Evolutionary conservation across 2,797 vertebrate species (phyloP).

Genomic region (Neoniphon sammara): DNA sequence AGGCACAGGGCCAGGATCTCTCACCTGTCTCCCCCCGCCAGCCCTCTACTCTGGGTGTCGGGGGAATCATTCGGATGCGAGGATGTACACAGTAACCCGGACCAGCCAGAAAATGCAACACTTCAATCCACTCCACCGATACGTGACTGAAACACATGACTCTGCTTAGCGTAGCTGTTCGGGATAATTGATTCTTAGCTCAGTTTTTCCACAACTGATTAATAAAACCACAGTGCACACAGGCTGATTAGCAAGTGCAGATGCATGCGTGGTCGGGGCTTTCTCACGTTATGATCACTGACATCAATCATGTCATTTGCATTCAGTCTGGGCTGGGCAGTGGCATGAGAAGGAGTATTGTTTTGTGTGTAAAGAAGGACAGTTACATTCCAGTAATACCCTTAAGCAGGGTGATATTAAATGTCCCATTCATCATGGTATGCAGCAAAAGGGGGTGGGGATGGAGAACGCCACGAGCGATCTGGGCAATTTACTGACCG

Average conservation of each 20-base stretch:
- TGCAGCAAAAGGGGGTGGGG: slow-evolving; percentile 51
- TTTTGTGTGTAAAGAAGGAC: slow-evolving; percentile 42
- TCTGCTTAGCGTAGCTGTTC: slow-evolving; percentile 14
- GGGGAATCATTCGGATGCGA: slow-evolving; percentile 18
- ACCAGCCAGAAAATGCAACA: neutral
- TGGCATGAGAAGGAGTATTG: slow-evolving; percentile 40
- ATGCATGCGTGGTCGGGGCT: neutral
- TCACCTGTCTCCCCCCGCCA: slow-evolving; percentile 41
- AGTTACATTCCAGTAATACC: slow-evolving; percentile 71
- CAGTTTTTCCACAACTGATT: neutral
- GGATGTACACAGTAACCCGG: neutral
- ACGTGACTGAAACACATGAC: slow-evolving; percentile 10
- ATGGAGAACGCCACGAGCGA: slow-evolving; percentile 61
- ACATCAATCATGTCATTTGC: slow-evolving; percentile 12
- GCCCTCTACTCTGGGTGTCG: slow-evolving; percentile 31
- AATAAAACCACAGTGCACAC: neutral
- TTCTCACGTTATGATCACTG: slow-evolving; percentile 17
- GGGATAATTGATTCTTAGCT: slow-evolving; percentile 4
- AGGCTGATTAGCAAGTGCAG: neutral
- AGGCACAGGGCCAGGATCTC: slow-evolving; percentile 39
- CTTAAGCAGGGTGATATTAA: slow-evolving; percentile 78
- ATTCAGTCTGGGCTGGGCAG: slow-evolving; percentile 6
- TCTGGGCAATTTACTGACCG: slow-evolving; percentile 63
- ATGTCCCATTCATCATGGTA: slow-evolving; percentile 81
- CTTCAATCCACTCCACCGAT: neutral